These are phyloP conservation scores for Allacma fusca DNA, from an alignment of 2,888 invertebrate species.

Conservation along the genomic window DNA sequence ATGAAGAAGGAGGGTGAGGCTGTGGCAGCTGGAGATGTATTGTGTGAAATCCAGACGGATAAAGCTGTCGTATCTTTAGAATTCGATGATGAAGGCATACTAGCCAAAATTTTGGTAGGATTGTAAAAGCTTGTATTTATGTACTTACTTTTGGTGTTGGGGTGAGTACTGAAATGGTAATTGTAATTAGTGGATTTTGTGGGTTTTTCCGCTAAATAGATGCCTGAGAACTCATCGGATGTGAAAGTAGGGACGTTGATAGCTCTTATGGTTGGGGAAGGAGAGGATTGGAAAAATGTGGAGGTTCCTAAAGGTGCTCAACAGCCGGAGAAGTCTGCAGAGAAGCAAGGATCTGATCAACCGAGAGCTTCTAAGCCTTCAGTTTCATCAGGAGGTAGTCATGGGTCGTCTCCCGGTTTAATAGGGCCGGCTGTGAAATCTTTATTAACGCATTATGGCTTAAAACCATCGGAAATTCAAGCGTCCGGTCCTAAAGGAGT, in stretches of 20 bases:
- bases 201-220: slow-evolving; percentile 61
- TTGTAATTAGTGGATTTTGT: too few relatives aligned
- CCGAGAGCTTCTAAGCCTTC: slow-evolving; percentile 49
- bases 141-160: too few relatives aligned
- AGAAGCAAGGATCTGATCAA: slow-evolving; percentile 41
- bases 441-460: slow-evolving; percentile 70
- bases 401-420: neutral
- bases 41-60: slow-evolving; percentile 74
- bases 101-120: slow-evolving; percentile 72
- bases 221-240: slow-evolving; percentile 68
- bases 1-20: slow-evolving; percentile 69
- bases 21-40: slow-evolving; percentile 69
- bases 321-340: slow-evolving; percentile 46
- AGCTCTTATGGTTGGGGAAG: slow-evolving; percentile 71
- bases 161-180: too few relatives aligned
- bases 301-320: slow-evolving; percentile 63
- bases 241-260: slow-evolving; percentile 70
- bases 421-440: slow-evolving; percentile 72
- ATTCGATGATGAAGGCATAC: slow-evolving; percentile 70
- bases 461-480: slow-evolving; percentile 66
- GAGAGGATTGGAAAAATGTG: slow-evolving; percentile 72
- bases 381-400: slow-evolving; percentile 62
- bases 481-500: slow-evolving; percentile 71
- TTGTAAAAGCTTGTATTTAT: too few relatives aligned
- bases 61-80: slow-evolving; percentile 72